Evolutionary conservation across 2,888 invertebrate species (phyloP), one percentile per base, ranked within the genome.

Genomic region (Prionchulus punctatus): DNA sequence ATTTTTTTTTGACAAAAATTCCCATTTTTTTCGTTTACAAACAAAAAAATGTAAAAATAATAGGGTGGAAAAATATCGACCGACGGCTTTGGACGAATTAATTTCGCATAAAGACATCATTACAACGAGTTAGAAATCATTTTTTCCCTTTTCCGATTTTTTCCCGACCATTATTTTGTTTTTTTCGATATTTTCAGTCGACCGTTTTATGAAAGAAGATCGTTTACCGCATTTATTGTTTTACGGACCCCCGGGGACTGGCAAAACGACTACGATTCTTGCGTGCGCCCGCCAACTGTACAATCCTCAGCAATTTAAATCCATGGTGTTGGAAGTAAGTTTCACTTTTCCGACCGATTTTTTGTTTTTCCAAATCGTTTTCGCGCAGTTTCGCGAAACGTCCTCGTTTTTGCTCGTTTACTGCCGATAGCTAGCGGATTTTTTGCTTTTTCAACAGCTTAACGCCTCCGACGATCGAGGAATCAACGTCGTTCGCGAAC

Each of bases 391-490:
- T n/a, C n/a, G n/a, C n/a, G 18, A 36, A 36, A 7, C 18, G 18
- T 7, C 18, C 12, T 36, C 18, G 7, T 36, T 36, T 36, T 36
- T 36, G 36, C 12, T 18, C 36, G 18, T 36, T 36, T 36, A 12
- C 12, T 7, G 36, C 18, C 18, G 18, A 45, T 45, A n/a, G 23
- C 23, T 23, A 45, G 12, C 23, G 23, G 12, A 45, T n/a, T 45
- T 45, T 45, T 45, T 12, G 30, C 42, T 23, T 52, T 25, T 53
- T 60, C 59, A 69, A 18, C 67, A 89, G 86, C 76, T 98, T 61
- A 98, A 98, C 78, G 96, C 96, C 4, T 98, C 96, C 0, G 96
- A 98, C 78, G 96, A 98, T 71, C 79, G 96, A 72, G 96, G 96
- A 55, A 96, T 96, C 68, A 86, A 84, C 3, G 88, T 92, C 63